Evolutionary conservation across 2,888 invertebrate genomes (phyloP).

Genomic region (Cephus pygmeus): DNA sequence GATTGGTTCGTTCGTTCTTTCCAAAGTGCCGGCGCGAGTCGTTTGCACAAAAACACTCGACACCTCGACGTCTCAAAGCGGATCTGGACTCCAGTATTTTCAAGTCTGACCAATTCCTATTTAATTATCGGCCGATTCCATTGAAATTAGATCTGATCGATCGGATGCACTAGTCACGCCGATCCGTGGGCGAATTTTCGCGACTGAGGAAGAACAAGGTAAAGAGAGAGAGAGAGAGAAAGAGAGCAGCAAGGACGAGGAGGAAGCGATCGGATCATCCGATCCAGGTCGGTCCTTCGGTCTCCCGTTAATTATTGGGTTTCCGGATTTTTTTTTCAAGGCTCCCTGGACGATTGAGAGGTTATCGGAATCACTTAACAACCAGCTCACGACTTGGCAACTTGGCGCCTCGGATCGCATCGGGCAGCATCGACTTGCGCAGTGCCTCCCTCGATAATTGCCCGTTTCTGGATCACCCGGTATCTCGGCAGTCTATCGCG

Average conservation of each 20-base stretch:
- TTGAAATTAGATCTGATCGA: too few species aligned
- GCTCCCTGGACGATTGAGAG: constrained; percentile 59
- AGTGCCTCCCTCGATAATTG: constrained; percentile 43
- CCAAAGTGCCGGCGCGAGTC: constrained; percentile 2
- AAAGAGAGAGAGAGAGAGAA: too few species aligned
- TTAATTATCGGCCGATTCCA: too few species aligned
- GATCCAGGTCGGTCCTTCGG: constrained; percentile 49
- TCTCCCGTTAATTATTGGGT: constrained; percentile 57
- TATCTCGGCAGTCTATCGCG: constrained; percentile 40
- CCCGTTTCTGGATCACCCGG: constrained; percentile 53
- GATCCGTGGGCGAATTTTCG: too few species aligned
- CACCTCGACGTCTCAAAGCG: too few species aligned
- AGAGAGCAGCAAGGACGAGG: constrained; percentile 19
- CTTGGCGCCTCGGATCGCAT: constrained; percentile 54
- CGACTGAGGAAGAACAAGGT: constrained; percentile 1
- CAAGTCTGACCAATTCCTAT: too few species aligned
- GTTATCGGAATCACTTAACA: constrained; percentile 64
- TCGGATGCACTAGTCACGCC: too few species aligned
- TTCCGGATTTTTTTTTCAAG: constrained; percentile 2
- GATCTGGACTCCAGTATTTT: too few species aligned
- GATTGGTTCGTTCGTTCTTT: constrained; percentile 7
- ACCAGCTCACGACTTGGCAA: constrained; percentile 56
- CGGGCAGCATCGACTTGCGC: constrained; percentile 4
- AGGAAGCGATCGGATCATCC: constrained; percentile 47
- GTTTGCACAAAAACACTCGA: too few species aligned